These are phyloP conservation scores for Ashinkailepas kermadecensis DNA, from an alignment of 2,888 invertebrate species.

Conservation along the genomic window DNA sequence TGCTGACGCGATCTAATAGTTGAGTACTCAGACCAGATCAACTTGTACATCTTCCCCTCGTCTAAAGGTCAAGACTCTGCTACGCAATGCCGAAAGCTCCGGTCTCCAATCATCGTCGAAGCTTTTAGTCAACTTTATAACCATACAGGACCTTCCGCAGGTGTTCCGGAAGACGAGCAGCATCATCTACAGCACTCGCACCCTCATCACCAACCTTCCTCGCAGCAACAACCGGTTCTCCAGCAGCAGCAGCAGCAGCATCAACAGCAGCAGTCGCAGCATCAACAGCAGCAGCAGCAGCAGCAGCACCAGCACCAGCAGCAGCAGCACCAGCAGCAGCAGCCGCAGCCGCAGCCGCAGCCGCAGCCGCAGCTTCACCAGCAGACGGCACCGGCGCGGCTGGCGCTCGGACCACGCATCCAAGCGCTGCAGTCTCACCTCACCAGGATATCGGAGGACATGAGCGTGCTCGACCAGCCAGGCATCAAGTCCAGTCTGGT, in stretches of 20 bases:
- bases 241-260: slow-evolving; percentile 20
- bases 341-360: slow-evolving; percentile 33
- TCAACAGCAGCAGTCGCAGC: slow-evolving; percentile 35
- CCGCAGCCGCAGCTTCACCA: slow-evolving; percentile 34
- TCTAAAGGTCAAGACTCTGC: no score
- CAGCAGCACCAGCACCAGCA: slow-evolving; percentile 33
- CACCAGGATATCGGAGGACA: slow-evolving; percentile 40
- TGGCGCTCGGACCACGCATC: slow-evolving; percentile 36
- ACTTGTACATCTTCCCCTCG: no score
- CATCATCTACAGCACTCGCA: background rate
- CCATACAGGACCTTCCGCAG: background rate
- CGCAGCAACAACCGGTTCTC: background rate
- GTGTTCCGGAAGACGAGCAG: background rate
- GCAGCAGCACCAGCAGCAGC: slow-evolving; percentile 20
- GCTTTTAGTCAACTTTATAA: no score
- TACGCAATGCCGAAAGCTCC: no score
- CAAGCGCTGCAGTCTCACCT: slow-evolving; percentile 39
- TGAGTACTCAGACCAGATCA: no score
- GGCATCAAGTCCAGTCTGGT: slow-evolving; percentile 20
- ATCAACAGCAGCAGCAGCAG: slow-evolving; percentile 34
- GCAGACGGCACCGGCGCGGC: slow-evolving; percentile 39
- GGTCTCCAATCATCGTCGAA: no score
- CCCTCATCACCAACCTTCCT: background rate
- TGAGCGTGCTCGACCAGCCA: slow-evolving; percentile 34
- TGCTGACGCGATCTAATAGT: no score